phyloP scores from a whole-genome alignment of 2,888 invertebrate species.

The Drosophila rellima region DNA sequence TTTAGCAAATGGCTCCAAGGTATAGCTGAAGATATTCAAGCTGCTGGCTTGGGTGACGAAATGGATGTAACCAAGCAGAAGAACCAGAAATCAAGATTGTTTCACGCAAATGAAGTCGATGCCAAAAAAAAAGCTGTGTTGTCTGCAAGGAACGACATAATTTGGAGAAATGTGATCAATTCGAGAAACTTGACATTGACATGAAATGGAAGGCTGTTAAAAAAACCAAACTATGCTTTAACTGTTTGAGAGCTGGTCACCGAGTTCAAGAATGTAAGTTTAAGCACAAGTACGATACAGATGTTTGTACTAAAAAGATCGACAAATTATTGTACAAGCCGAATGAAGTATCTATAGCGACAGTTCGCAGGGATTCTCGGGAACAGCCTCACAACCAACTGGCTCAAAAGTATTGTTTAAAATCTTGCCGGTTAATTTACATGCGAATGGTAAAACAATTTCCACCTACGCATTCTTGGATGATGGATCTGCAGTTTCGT shows the following conservation, averaged over 20 bases:
- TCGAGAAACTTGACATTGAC: neutral
- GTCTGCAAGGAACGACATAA: neutral
- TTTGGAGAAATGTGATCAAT: neutral
- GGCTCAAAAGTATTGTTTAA: neutral
- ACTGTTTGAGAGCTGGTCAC: neutral
- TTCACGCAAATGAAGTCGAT: neutral
- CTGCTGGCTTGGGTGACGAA: neutral
- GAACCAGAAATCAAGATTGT: neutral
- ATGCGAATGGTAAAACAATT: neutral
- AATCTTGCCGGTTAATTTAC: neutral
- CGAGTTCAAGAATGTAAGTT: neutral
- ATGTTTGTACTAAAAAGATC: no score
- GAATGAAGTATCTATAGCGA: neutral
- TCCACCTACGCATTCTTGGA: neutral
- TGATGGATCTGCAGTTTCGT: neutral
- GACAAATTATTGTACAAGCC: no score
- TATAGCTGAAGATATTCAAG: neutral
- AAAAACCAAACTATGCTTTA: neutral
- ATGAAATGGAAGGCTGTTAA: neutral
- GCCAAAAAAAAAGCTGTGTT: neutral
- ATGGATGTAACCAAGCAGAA: neutral
- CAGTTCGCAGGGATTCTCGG: neutral
- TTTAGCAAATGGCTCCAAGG: constrained; percentile 2
- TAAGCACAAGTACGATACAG: no score
- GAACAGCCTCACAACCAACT: neutral